Evolutionary conservation across 1,140 invertebrate genomes (phyloP), one percentile per base, ranked within the genome.

Genomic region (Aphaenogaster floridana): DNA sequence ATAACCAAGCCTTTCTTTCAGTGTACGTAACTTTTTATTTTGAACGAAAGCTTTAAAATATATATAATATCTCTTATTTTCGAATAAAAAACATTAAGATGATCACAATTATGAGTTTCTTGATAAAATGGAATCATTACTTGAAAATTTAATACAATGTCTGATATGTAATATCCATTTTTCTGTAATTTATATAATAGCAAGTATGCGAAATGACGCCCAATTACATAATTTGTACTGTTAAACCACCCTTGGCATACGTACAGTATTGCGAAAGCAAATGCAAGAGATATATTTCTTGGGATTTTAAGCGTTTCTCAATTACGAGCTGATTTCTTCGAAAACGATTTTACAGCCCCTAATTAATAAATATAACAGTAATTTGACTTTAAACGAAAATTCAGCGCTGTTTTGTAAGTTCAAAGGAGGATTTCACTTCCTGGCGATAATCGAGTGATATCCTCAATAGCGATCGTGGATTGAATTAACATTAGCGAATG

Each of bases 401-500:
- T 28, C 28, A 7, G 8, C n/a, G 9, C 2, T 21, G 13, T n/a
- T 61, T 21, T 34, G 48, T 13, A 13, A 17, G 28, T 13, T 21
- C 11, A 4, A 61, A 17, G 17, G 42, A 45, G 42, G 6, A 80
- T 48, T 21, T 48, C 17, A 11, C 1, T 39, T 11, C 1, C 17
- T 36, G 28, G 9, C 15, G n/a, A 74, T 74, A 74, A 83, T 74
- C 34, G 69, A 50, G 36, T 8, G 8, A 72, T 61, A 61, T 48
- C 3, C 68, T 15, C 28, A 28, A 83, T 48, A n/a, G 11, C 42
- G 28, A 17, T 50, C 17, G 42, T 28, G 28, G 28, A 84, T 74
- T 74, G 80, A 76, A 84, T 84, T 74, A 84, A 61, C 69, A 83
- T 83, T 61, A 59, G 54, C 80, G 42, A 84, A 74, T 84, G 54